Evolutionary conservation across 2,888 invertebrate species (phyloP).

Genomic region (Acanthosoma haemorrhoidale): DNA sequence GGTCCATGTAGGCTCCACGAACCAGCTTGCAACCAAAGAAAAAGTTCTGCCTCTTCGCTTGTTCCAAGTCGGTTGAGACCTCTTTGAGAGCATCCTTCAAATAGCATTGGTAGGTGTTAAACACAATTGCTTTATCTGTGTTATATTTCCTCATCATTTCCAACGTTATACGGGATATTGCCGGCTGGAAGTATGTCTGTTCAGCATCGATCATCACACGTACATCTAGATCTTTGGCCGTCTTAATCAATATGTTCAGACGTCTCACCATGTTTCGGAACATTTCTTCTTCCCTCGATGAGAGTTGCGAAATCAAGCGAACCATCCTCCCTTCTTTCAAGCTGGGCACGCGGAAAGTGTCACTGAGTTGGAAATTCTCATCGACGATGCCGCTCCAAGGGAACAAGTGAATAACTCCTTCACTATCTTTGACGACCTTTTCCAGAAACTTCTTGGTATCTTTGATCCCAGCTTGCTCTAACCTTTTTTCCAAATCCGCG

Average conservation of each 20-base stretch:
- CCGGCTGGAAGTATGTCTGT: conserved; percentile 99
- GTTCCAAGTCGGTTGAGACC: conserved; percentile 87
- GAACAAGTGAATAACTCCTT: conserved; percentile 94
- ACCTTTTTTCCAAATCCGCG: conserved; percentile 78
- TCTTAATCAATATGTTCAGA: conserved; percentile 81
- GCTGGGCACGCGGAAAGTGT: conserved; percentile 89
- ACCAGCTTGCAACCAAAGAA: conserved; percentile 97
- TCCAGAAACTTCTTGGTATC: conserved; percentile 82
- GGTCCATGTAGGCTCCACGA: conserved; percentile 96
- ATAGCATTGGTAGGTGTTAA: conserved; percentile 99
- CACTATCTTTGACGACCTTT: conserved; percentile 83
- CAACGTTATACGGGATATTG: conserved; percentile 90
- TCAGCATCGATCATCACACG: conserved; percentile 99
- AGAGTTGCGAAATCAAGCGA: conserved; percentile 79
- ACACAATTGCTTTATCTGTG: conserved; percentile 78
- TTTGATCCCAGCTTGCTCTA: conserved; percentile 63
- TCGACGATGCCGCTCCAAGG: conserved; percentile 97
- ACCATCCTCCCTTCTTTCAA: conserved; percentile 88
- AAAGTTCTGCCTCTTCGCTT: conserved; percentile 91
- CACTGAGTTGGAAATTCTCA: conserved; percentile 83
- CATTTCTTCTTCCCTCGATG: conserved; percentile 89
- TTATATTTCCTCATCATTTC: conserved; percentile 99
- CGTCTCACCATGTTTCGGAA: conserved; percentile 94
- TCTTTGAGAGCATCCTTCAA: conserved; percentile 82
- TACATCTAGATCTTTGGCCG: conserved; percentile 83